Conservation (phyloP, 2,888 invertebrate species). For the Protophormia terraenovae region DNA sequence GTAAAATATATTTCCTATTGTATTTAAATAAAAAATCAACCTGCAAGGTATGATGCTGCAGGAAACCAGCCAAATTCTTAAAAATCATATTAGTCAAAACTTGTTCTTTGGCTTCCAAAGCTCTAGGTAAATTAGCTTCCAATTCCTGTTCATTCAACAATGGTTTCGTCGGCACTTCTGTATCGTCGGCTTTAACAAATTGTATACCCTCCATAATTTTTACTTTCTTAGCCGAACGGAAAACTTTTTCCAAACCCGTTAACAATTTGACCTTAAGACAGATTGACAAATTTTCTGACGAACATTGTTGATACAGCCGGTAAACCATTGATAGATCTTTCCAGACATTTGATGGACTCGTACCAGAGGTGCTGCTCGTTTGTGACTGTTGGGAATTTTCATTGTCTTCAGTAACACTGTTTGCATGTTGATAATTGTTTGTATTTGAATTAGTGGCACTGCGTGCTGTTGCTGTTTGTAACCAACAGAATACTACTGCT, state of each 20-base stretch:
- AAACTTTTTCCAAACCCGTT: slow-evolving; percentile 88
- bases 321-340: slow-evolving; percentile 87
- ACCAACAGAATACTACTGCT: slow-evolving; percentile 71
- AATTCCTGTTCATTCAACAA: slow-evolving; percentile 83
- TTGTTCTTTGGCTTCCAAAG: slow-evolving; percentile 87
- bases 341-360: slow-evolving; percentile 72
- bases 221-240: slow-evolving; percentile 85
- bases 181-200: slow-evolving; percentile 83
- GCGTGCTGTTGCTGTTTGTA: slow-evolving; percentile 71
- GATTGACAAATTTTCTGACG: slow-evolving; percentile 85
- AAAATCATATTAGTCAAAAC: slow-evolving; percentile 89
- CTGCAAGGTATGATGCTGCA: slow-evolving; percentile 90
- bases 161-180: slow-evolving; percentile 70
- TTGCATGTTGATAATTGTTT: slow-evolving; percentile 71
- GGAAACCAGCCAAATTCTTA: slow-evolving; percentile 88
- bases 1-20: not conserved
- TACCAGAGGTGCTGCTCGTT: slow-evolving; percentile 46
- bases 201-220: slow-evolving; percentile 88
- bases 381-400: slow-evolving; percentile 20
- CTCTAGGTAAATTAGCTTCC: slow-evolving; percentile 88
- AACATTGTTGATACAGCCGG: slow-evolving; percentile 91
- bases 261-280: slow-evolving; percentile 91
- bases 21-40: slow-evolving; percentile 79
- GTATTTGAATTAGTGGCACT: slow-evolving; percentile 69
- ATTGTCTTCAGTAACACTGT: slow-evolving; percentile 69